These are phyloP conservation scores for Mizuhopecten yessoensis DNA, from an alignment of 1,140 invertebrate species.

Conservation along the genomic window DNA sequence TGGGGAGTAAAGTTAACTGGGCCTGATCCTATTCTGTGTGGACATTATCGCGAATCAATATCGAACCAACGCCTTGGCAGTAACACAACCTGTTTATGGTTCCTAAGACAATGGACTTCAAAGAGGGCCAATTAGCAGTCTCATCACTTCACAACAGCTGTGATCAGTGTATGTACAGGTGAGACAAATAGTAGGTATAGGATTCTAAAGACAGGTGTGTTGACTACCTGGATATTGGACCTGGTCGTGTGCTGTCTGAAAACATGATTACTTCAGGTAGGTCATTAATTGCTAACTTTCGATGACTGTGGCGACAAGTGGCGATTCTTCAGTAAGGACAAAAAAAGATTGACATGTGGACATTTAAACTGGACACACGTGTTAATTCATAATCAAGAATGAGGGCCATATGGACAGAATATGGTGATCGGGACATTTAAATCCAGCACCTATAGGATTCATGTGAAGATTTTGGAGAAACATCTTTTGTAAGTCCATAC, in stretches of 20 bases:
- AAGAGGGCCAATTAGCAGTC: conserved; percentile 17
- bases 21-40: background rate
- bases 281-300: background rate
- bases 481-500: background rate
- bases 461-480: background rate
- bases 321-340: background rate
- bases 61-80: conserved; percentile 15
- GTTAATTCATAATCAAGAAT: background rate
- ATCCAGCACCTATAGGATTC: background rate
- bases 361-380: background rate
- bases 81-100: background rate
- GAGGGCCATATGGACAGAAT: background rate
- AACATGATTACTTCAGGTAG: background rate
- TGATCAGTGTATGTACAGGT: conserved; percentile 27
- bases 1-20: background rate
- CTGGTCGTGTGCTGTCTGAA: background rate
- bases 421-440: background rate
- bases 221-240: background rate
- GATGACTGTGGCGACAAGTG: background rate
- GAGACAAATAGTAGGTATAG: background rate
- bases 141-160: background rate
- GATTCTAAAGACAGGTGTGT: conserved; percentile 21
- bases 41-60: background rate
- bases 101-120: background rate
- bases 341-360: no score